Percentiles rank a stretch among this genome's conserved stretches.
Conservation (phyloP, 2,888 invertebrate genomes). For the Acanthosepion pharaonis region DNA sequence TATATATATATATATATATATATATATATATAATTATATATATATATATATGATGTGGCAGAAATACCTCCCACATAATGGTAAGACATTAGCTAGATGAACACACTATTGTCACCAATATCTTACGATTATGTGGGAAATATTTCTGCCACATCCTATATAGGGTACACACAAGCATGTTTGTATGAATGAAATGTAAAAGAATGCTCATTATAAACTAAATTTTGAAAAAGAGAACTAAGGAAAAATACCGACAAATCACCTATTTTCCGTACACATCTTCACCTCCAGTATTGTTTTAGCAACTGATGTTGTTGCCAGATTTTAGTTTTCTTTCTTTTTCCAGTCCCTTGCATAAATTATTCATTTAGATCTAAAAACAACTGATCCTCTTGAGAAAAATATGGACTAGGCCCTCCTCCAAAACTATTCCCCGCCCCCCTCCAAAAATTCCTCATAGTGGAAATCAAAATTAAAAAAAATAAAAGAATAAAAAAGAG, state of each 20-base stretch:
- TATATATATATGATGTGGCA: background rate
- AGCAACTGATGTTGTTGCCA: background rate
- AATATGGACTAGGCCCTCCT: conserved; percentile 33
- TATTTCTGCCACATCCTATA: too few relatives aligned
- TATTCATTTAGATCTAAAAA: background rate
- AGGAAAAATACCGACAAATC: background rate
- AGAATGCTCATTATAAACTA: background rate
- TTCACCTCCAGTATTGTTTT: background rate
- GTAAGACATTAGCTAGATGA: too few relatives aligned
- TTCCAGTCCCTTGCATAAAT: background rate
- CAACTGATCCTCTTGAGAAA: background rate
- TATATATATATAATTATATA: background rate
- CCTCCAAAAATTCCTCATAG: background rate
- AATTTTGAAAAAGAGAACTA: background rate
- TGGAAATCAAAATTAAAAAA: background rate
- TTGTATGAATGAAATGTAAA: background rate
- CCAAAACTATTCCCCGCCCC: background rate
- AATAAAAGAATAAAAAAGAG: background rate
- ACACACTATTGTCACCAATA: too few relatives aligned
- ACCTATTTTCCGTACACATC: conserved; percentile 9
- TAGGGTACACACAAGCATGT: background rate
- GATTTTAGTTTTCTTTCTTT: background rate
- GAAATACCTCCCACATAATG: too few relatives aligned
- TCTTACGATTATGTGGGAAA: too few relatives aligned
- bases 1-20: background rate